Conservation (phyloP, 2,113 vertebrate species). For the Anolis sagrei region DNA sequence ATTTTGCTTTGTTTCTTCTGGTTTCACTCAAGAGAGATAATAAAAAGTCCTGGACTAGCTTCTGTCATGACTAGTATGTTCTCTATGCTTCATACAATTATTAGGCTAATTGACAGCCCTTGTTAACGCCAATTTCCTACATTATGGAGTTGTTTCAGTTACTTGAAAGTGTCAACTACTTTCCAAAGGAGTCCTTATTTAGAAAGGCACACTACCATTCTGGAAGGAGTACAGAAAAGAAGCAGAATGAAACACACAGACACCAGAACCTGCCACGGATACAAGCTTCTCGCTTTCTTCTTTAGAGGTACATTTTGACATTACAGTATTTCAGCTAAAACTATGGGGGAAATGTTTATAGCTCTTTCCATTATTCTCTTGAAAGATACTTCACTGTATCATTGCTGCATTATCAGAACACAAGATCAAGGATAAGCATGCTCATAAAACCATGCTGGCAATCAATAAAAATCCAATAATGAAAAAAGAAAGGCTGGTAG, state of each 20-base stretch:
- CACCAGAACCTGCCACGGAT: background rate
- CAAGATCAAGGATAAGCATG: background rate
- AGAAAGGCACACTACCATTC: background rate
- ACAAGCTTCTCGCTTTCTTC: background rate
- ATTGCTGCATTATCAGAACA: background rate
- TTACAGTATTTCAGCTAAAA: slow-evolving; percentile 27
- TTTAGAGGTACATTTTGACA: slow-evolving; percentile 4
- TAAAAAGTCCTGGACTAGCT: background rate
- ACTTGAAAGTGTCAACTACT: background rate
- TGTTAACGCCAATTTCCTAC: background rate
- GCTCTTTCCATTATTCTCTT: slow-evolving; percentile 23
- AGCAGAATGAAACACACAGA: background rate
- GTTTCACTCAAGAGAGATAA: background rate
- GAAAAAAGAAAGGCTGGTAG: slow-evolving; percentile 13
- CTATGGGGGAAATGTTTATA: slow-evolving; percentile 6
- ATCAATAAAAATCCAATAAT: slow-evolving; percentile 20
- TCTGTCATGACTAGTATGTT: background rate
- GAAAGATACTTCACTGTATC: background rate
- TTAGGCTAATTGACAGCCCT: background rate
- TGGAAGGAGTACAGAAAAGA: background rate
- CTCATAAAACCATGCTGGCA: slow-evolving; percentile 5
- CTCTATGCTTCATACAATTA: background rate
- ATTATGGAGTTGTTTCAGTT: background rate
- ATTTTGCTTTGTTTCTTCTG: background rate
- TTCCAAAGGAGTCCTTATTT: slow-evolving; percentile 27